phyloP scores from a whole-genome alignment of 1,140 invertebrate genomes.

The Contarinia nasturtii region DNA sequence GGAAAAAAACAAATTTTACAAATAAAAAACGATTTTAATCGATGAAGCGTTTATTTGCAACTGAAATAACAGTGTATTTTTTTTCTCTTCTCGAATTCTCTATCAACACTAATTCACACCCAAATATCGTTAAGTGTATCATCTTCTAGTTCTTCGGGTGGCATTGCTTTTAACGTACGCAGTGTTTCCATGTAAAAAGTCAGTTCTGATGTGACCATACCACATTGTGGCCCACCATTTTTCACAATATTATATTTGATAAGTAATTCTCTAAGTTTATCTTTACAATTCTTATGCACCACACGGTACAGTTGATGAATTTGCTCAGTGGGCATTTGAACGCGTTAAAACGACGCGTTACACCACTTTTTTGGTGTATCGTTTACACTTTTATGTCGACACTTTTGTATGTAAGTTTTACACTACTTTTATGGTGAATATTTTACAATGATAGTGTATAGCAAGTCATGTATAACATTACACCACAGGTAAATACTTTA shows the following conservation, averaged over 20 bases:
- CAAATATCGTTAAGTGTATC: slow-evolving; percentile 64
- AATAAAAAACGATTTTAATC: too few species aligned
- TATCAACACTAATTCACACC: slow-evolving; percentile 29
- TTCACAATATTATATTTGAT: slow-evolving; percentile 74
- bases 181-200: slow-evolving; percentile 90
- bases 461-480: too few species aligned
- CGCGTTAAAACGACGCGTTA: too few species aligned
- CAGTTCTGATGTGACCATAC: slow-evolving; percentile 85
- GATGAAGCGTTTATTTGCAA: background rate
- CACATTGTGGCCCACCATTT: slow-evolving; percentile 90
- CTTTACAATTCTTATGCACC: slow-evolving; percentile 76
- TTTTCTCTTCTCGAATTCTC: background rate
- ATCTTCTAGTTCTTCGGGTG: slow-evolving; percentile 47
- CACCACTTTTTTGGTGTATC: too few species aligned
- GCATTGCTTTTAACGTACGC: slow-evolving; percentile 63
- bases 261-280: slow-evolving; percentile 65
- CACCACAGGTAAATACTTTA: too few species aligned
- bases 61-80: background rate
- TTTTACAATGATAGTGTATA: too few species aligned
- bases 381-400: too few species aligned
- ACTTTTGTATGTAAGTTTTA: too few species aligned
- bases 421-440: too few species aligned
- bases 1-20: too few species aligned
- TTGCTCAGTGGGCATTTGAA: too few species aligned
- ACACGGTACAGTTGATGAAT: slow-evolving; percentile 53